phyloP scores from a whole-genome alignment of 1,140 invertebrate genomes.

The Sminthurides bifidus region DNA sequence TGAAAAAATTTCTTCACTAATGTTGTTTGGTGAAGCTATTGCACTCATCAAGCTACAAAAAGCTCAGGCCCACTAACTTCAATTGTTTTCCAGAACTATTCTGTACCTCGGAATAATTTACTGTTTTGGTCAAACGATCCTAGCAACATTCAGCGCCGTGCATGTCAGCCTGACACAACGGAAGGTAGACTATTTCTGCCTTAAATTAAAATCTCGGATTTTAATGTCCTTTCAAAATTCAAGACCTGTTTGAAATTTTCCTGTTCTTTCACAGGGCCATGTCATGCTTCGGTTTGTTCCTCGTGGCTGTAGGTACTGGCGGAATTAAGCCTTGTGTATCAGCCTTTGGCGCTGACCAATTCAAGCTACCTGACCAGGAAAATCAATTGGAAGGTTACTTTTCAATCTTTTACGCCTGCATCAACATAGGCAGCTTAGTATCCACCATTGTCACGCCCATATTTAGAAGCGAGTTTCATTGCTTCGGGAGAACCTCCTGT shows the following conservation, averaged over 20 bases:
- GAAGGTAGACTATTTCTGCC: not conserved
- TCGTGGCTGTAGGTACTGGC: constrained; percentile 82
- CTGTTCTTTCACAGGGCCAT: not conserved
- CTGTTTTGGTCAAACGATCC: not conserved
- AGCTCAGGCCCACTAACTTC: not conserved
- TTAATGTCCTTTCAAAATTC: not conserved
- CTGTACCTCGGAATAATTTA: not conserved
- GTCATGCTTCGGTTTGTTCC: constrained; percentile 50
- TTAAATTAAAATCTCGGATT: not conserved
- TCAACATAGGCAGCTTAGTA: constrained; percentile 81
- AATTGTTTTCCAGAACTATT: not conserved
- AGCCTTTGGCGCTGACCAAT: constrained; percentile 95
- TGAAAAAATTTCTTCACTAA: constrained; percentile 31
- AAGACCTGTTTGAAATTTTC: not conserved
- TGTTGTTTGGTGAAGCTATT: not conserved
- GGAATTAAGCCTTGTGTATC: constrained; percentile 96
- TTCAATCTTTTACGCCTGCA: constrained; percentile 86
- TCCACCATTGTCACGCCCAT: constrained; percentile 83
- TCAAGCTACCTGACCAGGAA: constrained; percentile 62
- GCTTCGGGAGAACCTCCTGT: constrained; percentile 65
- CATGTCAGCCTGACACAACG: not conserved
- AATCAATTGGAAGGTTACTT: constrained; percentile 70
- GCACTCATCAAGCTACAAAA: not conserved
- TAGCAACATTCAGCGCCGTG: not conserved
- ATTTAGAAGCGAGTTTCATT: constrained; percentile 64